These are phyloP conservation scores for Acromyrmex heyeri DNA, from an alignment of 1,140 invertebrate species.

Conservation along the genomic window DNA sequence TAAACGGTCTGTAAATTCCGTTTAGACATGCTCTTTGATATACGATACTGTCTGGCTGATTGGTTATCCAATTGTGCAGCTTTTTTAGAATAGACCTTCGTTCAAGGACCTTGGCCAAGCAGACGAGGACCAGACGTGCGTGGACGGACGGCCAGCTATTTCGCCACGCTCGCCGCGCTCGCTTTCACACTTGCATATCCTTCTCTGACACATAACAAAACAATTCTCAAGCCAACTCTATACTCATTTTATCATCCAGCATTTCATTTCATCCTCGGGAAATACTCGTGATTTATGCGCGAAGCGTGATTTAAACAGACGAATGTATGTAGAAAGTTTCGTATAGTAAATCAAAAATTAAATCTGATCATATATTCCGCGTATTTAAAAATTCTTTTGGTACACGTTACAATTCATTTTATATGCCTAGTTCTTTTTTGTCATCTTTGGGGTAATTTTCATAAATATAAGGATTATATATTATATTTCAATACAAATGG, in stretches of 20 bases:
- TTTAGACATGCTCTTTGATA: conserved; percentile 47
- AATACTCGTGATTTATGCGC: not conserved
- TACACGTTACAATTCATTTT: not conserved
- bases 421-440: not conserved
- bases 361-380: not conserved
- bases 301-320: not conserved
- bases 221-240: conserved; percentile 40
- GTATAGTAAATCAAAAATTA: conserved; percentile 4
- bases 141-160: conserved; percentile 76
- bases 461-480: not conserved
- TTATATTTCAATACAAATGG: not conserved
- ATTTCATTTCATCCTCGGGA: conserved; percentile 2
- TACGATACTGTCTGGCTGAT: conserved; percentile 54
- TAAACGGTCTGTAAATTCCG: conserved; percentile 48
- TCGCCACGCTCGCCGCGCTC: conserved; percentile 53
- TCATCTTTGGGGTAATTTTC: not conserved
- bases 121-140: conserved; percentile 80
- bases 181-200: conserved; percentile 12
- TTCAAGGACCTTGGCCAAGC: conserved; percentile 79
- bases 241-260: conserved; percentile 1
- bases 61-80: conserved; percentile 74
- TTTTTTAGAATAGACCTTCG: conserved; percentile 83
- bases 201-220: conserved; percentile 48
- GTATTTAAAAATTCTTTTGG: conserved; percentile 2
- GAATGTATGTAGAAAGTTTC: not conserved